Base-by-base conservation (phyloP, 2,888 invertebrate species). In the Therioaphis trifolii region DNA sequence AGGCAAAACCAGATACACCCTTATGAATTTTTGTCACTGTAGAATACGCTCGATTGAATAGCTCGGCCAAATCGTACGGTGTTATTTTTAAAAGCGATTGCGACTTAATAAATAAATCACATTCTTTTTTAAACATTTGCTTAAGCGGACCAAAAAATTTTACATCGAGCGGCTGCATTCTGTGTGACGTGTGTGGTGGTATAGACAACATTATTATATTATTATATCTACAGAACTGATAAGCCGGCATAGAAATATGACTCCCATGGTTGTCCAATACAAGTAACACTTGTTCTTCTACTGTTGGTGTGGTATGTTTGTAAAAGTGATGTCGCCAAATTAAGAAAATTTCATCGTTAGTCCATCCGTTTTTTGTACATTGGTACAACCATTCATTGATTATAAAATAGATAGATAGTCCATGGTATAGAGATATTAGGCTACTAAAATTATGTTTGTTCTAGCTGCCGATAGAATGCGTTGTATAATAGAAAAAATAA, bases 261-360 rank as follows among this genome's bases (percentile, higher is more conserved):
- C 87, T 87, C 49, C 84, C 78, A 85, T 88, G 87, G 80, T 87
- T 87, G 79, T 87, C 87, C n/a, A 87, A 84, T 27, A 87, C 85
- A 85, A 88, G 86, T 46, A 89, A 85, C 43, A 88, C 86, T 35
- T 87, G 88, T 85, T 87, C 84, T 52, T 88, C 87, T 86, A 86
- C 74, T 58, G 87, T 86, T 29, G 88, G 87, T 63, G 88, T 87
- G 35, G 87, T 86, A 85, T 86, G 86, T 84, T 79, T 84, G 85
- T 85, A 86, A 77, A 88, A 88, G 86, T 88, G 85, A 85, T 87
- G 85, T 85, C 88, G 75, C 88, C 87, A 87, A 69, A 87, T 86
- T 0, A 87, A 84, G n/a, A n/a, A n/a, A n/a, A n/a, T n/a, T n/a
- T n/a, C n/a, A n/a, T n/a, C n/a, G n/a, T n/a, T n/a, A n/a, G n/a